These are phyloP conservation scores for Procambarus clarkii DNA, from an alignment of 1,140 invertebrate genomes.

Conservation along the genomic window DNA sequence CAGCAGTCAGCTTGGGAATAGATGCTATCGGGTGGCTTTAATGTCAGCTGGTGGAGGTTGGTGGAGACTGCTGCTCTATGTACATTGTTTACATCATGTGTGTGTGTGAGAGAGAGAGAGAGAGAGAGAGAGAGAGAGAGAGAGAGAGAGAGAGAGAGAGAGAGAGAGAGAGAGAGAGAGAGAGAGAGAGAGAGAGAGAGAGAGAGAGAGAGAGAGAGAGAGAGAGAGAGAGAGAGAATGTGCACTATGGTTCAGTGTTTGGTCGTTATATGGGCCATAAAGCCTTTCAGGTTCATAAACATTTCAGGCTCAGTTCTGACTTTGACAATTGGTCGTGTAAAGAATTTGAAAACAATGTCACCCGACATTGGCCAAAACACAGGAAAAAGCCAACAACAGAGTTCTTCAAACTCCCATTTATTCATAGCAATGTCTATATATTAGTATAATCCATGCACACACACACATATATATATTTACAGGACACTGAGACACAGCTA, in stretches of 20 bases:
- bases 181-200: no score
- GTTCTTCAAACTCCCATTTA: neutral
- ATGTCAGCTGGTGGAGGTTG: neutral
- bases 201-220: no score
- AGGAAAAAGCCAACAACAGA: neutral
- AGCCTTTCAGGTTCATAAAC: neutral
- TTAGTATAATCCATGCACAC: neutral
- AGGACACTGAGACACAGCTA: neutral
- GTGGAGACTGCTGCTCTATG: neutral
- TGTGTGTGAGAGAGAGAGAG: no score
- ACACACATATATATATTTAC: conserved; percentile 5
- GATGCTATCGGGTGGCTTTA: neutral
- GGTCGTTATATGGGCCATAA: neutral
- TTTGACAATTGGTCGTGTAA: neutral
- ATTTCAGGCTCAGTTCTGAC: neutral
- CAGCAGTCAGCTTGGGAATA: neutral
- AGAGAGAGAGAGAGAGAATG: no score
- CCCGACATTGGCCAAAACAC: neutral
- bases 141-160: no score
- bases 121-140: no score
- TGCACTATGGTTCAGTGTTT: no score
- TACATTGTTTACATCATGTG: no score
- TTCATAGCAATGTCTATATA: neutral
- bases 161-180: no score
- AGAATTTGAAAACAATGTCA: neutral